Evolutionary conservation across 2,888 invertebrate species (phyloP).

Genomic region (Apotomis capreana): DNA sequence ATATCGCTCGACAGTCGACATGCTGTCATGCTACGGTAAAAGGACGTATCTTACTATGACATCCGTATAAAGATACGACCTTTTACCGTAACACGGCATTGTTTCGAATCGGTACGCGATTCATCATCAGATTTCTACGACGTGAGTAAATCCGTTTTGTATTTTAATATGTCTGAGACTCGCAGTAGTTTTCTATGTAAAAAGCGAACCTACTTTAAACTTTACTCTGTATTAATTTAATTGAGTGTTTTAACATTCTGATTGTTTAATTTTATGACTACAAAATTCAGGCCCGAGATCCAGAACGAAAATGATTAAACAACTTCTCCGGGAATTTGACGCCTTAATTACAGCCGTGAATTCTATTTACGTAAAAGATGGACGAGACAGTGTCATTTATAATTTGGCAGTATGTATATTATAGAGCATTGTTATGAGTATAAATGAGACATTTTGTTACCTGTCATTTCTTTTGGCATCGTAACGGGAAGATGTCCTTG

Average conservation of each 20-base stretch:
- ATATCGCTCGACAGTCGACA: too few relatives aligned
- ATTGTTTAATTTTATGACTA: not conserved
- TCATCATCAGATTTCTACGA: too few relatives aligned
- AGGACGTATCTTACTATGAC: too few relatives aligned
- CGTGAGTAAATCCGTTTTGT: too few relatives aligned
- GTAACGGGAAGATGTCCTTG: constrained; percentile 1
- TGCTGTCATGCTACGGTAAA: too few relatives aligned
- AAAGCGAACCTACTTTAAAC: too few relatives aligned
- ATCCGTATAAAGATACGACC: too few relatives aligned
- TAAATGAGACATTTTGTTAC: not conserved
- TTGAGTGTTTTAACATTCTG: not conserved
- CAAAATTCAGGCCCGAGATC: not conserved
- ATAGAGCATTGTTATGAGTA: too few relatives aligned
- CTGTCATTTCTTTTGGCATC: constrained; percentile 15
- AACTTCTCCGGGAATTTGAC: not conserved
- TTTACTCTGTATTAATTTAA: not conserved
- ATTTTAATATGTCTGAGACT: too few relatives aligned
- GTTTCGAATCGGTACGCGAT: too few relatives aligned
- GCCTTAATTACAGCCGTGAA: constrained; percentile 7
- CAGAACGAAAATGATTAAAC: not conserved
- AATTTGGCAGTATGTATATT: not conserved
- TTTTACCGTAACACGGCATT: too few relatives aligned
- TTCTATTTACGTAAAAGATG: not conserved
- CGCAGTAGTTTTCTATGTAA: too few relatives aligned
- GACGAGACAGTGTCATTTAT: not conserved